Percentiles rank a stretch among this genome's conserved stretches.
Conservation (phyloP, 2,797 vertebrate genomes). For the Prunella strophiata region DNA sequence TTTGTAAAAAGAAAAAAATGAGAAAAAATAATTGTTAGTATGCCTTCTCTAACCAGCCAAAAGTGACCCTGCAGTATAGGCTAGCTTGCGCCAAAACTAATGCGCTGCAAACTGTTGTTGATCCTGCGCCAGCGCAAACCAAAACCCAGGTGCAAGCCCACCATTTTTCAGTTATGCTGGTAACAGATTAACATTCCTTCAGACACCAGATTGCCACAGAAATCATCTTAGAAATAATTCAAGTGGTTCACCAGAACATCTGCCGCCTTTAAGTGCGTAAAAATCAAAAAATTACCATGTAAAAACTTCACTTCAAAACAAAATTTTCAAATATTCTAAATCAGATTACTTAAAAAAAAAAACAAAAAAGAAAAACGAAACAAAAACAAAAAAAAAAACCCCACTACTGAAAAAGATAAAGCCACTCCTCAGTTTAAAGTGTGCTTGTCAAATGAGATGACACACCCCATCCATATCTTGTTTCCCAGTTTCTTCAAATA, state of each 20-base stretch:
- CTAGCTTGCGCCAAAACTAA: conserved; percentile 93
- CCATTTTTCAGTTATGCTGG: conserved; percentile 91
- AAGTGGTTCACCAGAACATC: neutral
- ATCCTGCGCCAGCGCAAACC: conserved; percentile 98
- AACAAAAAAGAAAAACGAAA: neutral
- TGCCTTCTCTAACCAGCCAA: conserved; percentile 89
- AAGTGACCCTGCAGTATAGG: conserved; percentile 99
- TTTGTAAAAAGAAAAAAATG: conserved; percentile 82
- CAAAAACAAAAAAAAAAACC: neutral
- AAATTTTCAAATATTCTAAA: neutral
- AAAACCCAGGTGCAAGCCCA: conserved; percentile 89
- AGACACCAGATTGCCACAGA: neutral
- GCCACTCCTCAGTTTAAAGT: neutral
- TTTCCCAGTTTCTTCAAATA: neutral
- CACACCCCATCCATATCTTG: fast-evolving
- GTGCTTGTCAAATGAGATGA: neutral
- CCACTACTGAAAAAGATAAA: neutral
- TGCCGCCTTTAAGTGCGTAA: fast-evolving
- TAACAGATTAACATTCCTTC: neutral
- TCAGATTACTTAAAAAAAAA: neutral
- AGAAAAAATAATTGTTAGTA: conserved; percentile 86
- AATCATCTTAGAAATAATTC: neutral
- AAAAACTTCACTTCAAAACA: neutral
- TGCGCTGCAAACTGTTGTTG: conserved; percentile 95
- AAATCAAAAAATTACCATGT: fast-evolving